Conservation (phyloP, 2,113 vertebrate genomes). For the Coturnix japonica region DNA sequence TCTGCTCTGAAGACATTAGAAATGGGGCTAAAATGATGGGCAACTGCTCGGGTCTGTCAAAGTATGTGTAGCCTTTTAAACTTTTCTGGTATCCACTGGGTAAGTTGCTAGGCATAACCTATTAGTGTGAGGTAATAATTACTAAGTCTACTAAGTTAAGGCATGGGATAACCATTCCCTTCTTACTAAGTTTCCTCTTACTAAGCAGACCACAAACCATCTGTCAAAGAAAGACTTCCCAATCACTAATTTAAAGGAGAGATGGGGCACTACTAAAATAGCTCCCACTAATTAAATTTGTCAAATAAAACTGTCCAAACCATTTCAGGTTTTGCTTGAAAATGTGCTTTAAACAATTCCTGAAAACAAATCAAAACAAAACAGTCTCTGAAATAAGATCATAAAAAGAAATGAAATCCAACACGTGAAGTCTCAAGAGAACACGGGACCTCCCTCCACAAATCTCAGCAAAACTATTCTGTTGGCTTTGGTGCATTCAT, state of each 20-base stretch:
- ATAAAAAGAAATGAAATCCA: not conserved
- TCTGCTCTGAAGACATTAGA: not conserved
- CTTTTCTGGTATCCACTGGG: not conserved
- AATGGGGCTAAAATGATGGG: not conserved
- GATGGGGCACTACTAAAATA: not conserved
- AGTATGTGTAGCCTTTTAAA: not conserved
- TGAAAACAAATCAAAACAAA: no score
- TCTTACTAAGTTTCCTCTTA: conserved; percentile 2
- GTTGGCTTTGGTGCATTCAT: not conserved
- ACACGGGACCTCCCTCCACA: not conserved
- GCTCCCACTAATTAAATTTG: not conserved
- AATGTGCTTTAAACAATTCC: not conserved
- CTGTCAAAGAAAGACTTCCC: conserved; percentile 2
- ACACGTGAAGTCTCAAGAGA: not conserved
- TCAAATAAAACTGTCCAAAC: conserved; percentile 1
- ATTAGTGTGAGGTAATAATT: not conserved
- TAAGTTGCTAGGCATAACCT: not conserved
- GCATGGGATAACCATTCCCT: not conserved
- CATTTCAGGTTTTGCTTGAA: not conserved
- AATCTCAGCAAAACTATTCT: not conserved
- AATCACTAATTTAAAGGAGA: not conserved
- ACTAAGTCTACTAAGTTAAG: not conserved
- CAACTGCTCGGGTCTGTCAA: not conserved
- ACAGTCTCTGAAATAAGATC: not conserved
- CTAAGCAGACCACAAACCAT: not conserved